Evolutionary conservation across 2,888 invertebrate species (phyloP), one percentile per base, ranked within the genome.

Genomic region (Atherix ibis): DNA sequence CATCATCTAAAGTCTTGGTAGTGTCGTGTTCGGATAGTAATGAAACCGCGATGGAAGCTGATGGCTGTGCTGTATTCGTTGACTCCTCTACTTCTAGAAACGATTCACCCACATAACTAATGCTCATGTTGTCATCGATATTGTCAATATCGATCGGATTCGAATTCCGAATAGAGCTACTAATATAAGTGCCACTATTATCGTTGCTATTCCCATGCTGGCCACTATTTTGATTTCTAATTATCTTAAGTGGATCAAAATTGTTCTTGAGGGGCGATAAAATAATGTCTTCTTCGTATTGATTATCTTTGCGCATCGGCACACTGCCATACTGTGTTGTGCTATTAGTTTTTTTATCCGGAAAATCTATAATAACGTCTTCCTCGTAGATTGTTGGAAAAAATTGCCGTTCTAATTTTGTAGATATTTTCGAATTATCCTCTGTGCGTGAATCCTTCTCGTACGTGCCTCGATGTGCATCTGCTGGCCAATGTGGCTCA

Each of bases 81-180:
- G 50, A 53, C 31, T 60, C 57, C 39, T 60, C 61, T 27, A 59
- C 57, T 40, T 62, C 62, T 22, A 62, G 59, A 5, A 59, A 51
- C 2, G 62, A 60, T 38, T 62, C 61, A 4, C 61, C 62, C 19
- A 62, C 56, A 39, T 62, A 62, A 28, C 57, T 62, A 0, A 60
- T 54, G 35, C 59, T 42, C 27, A 42, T 35, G 36, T 42, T 42
- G 16, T 42, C 41, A 27, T 42, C 40, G 10, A 29, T 15, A 24
- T 28, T 32, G 24, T 29, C 13, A 2, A 26, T 25, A 31, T 32
- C 12, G 31, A 22, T 18, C 19, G 24, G 32, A 33, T n/a, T 36
- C 29, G 16, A 10, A 22, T 26, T 8, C 9, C 9, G n/a, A 26
- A 8, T n/a, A 26, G 26, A n/a, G 12, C 26, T 13, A 26, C 12